Percentiles rank a stretch among this genome's conserved stretches.
These are phyloP conservation scores for Drosophila neocordata DNA, from an alignment of 1,140 invertebrate genomes.

Conservation along the genomic window DNA sequence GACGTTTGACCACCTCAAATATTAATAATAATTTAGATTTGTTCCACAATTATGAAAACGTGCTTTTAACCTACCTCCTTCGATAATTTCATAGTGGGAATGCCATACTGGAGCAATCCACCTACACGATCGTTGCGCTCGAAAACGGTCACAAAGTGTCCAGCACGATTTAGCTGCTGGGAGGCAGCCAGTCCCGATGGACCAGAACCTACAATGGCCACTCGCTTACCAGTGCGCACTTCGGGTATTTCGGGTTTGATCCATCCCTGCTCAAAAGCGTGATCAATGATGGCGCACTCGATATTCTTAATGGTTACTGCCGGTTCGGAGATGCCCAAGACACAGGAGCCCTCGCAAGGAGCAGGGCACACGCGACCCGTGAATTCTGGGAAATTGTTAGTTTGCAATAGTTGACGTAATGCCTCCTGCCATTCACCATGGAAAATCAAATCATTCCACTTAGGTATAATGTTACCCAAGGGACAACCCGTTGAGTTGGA, in stretches of 20 bases:
- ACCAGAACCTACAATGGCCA: conserved; percentile 97
- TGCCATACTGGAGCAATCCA: conserved; percentile 98
- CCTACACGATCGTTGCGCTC: conserved; percentile 98
- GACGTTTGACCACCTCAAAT: conserved; percentile 90
- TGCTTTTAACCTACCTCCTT: conserved; percentile 85
- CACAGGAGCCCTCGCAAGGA: conserved; percentile 99
- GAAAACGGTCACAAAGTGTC: conserved; percentile 96
- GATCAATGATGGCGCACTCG: conserved; percentile 99
- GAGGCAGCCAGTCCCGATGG: conserved; percentile 97
- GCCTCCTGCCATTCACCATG: conserved; percentile 98
- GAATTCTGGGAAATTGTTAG: conserved; percentile 99
- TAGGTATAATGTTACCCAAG: conserved; percentile 98
- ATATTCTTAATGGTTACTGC: conserved; percentile 99
- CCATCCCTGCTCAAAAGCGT: conserved; percentile 98
- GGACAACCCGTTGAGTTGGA: conserved; percentile 96
- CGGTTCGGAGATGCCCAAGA: conserved; percentile 97
- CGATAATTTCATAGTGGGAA: conserved; percentile 98
- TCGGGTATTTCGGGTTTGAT: conserved; percentile 88
- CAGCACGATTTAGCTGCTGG: conserved; percentile 96
- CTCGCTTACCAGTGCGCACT: conserved; percentile 90
- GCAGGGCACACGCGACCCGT: conserved; percentile 99
- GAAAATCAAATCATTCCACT: conserved; percentile 99
- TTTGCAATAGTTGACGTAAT: conserved; percentile 96
- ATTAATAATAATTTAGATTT: background rate
- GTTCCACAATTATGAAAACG: background rate